Conservation (phyloP, 2,888 invertebrate genomes). For the Temnothorax unifasciatus region DNA sequence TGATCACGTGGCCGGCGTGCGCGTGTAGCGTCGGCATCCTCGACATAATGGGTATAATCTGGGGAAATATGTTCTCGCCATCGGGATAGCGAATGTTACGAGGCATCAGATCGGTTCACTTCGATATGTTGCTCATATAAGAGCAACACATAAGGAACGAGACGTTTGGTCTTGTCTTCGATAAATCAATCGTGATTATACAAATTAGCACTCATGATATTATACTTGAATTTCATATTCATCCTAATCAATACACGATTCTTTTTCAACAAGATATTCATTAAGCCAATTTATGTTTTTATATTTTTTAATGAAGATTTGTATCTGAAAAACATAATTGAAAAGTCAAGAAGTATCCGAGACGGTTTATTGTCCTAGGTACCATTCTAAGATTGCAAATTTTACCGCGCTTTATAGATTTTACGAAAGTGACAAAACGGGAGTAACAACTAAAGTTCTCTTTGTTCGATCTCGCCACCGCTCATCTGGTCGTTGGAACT, state of each 20-base stretch:
- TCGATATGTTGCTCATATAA: not conserved
- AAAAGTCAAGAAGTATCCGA: not conserved
- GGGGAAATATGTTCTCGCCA: constrained; percentile 49
- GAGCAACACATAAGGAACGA: not conserved
- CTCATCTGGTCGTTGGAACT: constrained; percentile 48
- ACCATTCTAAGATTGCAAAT: not conserved
- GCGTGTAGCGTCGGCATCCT: constrained; percentile 47
- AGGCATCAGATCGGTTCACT: constrained; percentile 20
- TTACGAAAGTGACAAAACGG: constrained; percentile 22
- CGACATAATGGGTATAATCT: constrained; percentile 60
- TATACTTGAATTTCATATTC: not conserved
- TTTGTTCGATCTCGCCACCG: constrained; percentile 53
- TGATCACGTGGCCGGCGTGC: constrained; percentile 50
- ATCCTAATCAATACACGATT: not conserved
- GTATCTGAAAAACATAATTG: not conserved
- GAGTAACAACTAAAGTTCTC: constrained; percentile 33
- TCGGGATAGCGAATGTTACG: constrained; percentile 8
- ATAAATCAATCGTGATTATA: constrained; percentile 18
- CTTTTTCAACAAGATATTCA: not conserved
- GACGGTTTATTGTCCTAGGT: not conserved
- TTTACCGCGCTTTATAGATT: not conserved
- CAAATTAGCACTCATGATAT: not conserved
- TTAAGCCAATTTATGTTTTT: not conserved
- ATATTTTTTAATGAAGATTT: not conserved
- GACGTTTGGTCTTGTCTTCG: not conserved